Base-by-base conservation (phyloP, 2,797 vertebrate species). In the Anguilla megastoma region DNA sequence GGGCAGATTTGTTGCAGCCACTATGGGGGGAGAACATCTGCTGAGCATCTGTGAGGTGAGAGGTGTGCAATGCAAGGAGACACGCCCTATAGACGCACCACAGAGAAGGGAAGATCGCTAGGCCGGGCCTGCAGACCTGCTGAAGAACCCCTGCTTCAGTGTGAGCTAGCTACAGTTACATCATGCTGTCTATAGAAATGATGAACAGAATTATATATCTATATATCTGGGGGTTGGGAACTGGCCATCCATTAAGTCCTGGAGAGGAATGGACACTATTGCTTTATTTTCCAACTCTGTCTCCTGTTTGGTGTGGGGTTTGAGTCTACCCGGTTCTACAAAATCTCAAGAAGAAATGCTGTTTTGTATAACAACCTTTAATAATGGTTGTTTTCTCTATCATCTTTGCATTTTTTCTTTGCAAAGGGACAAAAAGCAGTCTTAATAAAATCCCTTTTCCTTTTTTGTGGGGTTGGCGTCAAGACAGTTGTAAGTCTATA, bases 11-110 rank as follows among this genome's bases (percentile, higher is more conserved):
- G 90, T 90, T 91, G 76, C 36, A 41, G 86, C 54, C 58, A 86
- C 91, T 91, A 86, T 71, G 88, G 91, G 84, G 90, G 79, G 66
- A 88, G 85, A 91, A 88, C 89, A 92, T 91, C 92, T 92, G 91
- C 86, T 90, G 76, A 24, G 52, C 88, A 63, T 56, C 80, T 87
- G 86, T n/a, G 60, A 56, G 30, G 50, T 86, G 12, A 1, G 71
- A 80, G 50, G 79, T 50, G 86, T 56, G 7, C 48, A 9, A 7
- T 12, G 24, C 3, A 21, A 82, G 45, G 21, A n/a, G 45, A 24
- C 79, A 24, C 45, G 16, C 79, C 41, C 85, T 36, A 74, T 54
- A n/a, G 24, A 74, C 48, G 4, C 6, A 18, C 8, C 79, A n/a
- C 7, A 50, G 41, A 16, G 36, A 86, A 30, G 24, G 36, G 21